Evolutionary conservation across 2,797 vertebrate genomes (phyloP).

Genomic region (Hybognathus amarus): DNA sequence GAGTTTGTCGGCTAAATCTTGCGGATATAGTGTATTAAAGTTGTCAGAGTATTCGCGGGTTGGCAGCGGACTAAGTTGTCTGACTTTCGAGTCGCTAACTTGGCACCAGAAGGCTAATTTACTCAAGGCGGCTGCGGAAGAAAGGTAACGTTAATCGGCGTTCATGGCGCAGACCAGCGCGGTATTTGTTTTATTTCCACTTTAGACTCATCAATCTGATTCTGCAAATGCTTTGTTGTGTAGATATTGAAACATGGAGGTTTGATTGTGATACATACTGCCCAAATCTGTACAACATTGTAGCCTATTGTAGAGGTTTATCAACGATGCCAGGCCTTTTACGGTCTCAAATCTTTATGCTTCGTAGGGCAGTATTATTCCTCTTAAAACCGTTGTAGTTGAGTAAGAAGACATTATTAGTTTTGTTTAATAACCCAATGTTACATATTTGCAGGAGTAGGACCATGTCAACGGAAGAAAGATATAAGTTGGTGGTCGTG

Average conservation of each 20-base stretch:
- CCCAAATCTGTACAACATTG: conserved; percentile 10
- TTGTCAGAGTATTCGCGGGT: conserved; percentile 15
- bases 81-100: conserved; percentile 58
- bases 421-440: neutral
- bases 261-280: neutral
- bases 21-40: neutral
- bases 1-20: conserved; percentile 10
- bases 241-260: neutral
- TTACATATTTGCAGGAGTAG: neutral
- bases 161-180: conserved; percentile 23
- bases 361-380: neutral
- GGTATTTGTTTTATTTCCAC: conserved; percentile 9
- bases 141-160: conserved; percentile 42
- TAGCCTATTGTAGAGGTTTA: conserved; percentile 15
- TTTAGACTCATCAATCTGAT: neutral
- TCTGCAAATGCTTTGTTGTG: neutral
- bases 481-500: conserved; percentile 90
- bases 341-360: neutral
- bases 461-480: conserved; percentile 77
- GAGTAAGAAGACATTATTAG: neutral
- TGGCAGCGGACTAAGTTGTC: conserved; percentile 43
- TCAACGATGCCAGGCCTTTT: conserved; percentile 33
- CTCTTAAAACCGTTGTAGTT: neutral
- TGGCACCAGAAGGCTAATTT: conserved; percentile 55
- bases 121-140: conserved; percentile 64